Evolutionary conservation across 2,888 invertebrate species (phyloP), one percentile per base, ranked within the genome.

Genomic region (Pyrgus malvae): DNA sequence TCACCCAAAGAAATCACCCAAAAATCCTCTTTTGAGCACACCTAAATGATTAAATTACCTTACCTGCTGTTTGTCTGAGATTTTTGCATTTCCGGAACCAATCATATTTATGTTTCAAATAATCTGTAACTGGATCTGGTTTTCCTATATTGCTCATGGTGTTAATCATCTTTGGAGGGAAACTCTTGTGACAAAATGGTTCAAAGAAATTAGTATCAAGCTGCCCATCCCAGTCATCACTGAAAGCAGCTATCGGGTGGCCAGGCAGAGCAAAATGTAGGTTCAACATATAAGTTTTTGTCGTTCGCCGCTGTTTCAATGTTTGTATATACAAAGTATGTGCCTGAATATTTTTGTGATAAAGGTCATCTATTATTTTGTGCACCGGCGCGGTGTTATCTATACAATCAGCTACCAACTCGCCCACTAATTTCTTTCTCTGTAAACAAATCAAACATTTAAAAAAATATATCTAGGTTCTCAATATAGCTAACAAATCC

Each of bases 141-240:
- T 65, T 70, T 3, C 66, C 68, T 7, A 72, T 60, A 61, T 82
- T 68, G 1, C 55, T 59, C 14, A 82, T 59, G 6, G 57, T 58
- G 7, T 80, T 72, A 48, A 89, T 73, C 35, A 84, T 74, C 62
- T 77, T 80, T 1, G 90, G 89, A 37, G 74, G 62, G 11, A 78
- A 63, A 61, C 83, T 79, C 60, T 73, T 83, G 56, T 83, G 79
- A 7, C 74, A 60, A 56, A 89, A 80, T 23, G 67, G 66, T 63
- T 89, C 82, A 66, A 86, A 89, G 55, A 77, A 88, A 8, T 78
- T 75, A 0, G 72, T 58, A 9, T 69, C 69, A 0, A 88, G 66
- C 3, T 75, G 75, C 2, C 90, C 90, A 50, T 86, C 80, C 84
- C 87, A 90, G 8, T 80, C 72, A 0, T 81, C 74, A 38, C 66